These are phyloP conservation scores for Megaceryle alcyon DNA, from an alignment of 2,797 vertebrate species.

Conservation along the genomic window DNA sequence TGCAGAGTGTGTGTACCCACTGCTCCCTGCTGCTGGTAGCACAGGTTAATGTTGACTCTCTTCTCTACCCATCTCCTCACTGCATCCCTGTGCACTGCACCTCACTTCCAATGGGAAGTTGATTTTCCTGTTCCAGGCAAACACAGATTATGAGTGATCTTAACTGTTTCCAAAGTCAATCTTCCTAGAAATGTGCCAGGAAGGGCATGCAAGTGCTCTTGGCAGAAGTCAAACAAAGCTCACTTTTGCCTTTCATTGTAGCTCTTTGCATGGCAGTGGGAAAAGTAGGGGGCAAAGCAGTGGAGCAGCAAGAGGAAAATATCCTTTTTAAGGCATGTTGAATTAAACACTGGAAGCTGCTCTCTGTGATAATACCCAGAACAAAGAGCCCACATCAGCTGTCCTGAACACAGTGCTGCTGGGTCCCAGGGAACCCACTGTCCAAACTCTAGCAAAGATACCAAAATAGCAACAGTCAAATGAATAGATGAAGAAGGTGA, in stretches of 20 bases:
- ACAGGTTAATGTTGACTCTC: neutral
- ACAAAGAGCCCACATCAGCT: neutral
- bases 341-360: neutral
- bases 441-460: neutral
- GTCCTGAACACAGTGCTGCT: neutral
- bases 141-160: neutral
- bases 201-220: neutral
- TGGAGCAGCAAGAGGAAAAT: neutral
- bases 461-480: neutral
- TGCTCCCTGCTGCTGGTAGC: fast-evolving
- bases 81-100: neutral
- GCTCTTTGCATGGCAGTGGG: neutral
- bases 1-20: fast-evolving
- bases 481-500: neutral
- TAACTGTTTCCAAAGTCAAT: neutral
- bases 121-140: neutral
- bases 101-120: neutral
- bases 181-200: neutral
- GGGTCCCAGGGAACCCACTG: neutral
- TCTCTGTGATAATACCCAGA: neutral
- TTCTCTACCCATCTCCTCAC: neutral
- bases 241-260: neutral
- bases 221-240: neutral
- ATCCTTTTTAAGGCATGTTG: neutral
- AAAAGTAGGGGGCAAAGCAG: neutral